Percentiles rank a stretch among this genome's conserved stretches.
Conservation (phyloP, 2,113 vertebrate species). For the Scomber japonicus region DNA sequence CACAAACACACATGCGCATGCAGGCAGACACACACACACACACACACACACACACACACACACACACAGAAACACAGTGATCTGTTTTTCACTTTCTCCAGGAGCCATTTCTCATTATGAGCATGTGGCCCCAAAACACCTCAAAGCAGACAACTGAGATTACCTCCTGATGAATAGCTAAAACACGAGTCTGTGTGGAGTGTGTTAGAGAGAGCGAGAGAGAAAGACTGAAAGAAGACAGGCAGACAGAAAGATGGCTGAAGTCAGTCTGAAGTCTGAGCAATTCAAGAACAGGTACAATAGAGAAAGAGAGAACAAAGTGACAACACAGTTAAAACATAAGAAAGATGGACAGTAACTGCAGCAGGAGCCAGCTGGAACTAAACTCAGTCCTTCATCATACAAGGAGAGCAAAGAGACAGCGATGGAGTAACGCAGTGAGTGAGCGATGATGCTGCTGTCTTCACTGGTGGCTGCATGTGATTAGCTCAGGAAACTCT, state of each 20-base stretch:
- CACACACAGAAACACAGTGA: conserved; percentile 21
- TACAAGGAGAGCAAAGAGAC: conserved; percentile 20
- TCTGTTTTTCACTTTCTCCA: conserved; percentile 49
- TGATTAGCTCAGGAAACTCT: conserved; percentile 53
- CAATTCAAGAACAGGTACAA: neutral
- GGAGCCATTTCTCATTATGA: conserved; percentile 68
- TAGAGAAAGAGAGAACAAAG: conserved; percentile 12
- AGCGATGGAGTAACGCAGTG: conserved; percentile 32
- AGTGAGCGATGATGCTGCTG: conserved; percentile 47
- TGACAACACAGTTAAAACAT: neutral
- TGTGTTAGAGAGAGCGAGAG: conserved; percentile 20
- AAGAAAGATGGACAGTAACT: conserved; percentile 21
- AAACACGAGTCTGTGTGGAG: conserved; percentile 19
- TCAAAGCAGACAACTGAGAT: conserved; percentile 67
- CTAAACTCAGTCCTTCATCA: too few relatives aligned
- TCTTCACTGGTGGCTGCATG: conserved; percentile 41
- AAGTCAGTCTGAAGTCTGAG: neutral
- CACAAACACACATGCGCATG: conserved; percentile 3
- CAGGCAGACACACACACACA: conserved; percentile 29
- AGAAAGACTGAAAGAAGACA: neutral
- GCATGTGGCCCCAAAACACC: conserved; percentile 73
- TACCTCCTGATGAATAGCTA: conserved; percentile 67
- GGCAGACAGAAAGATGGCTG: neutral
- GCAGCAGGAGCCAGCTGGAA: neutral
- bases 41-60: conserved; percentile 31